Conservation (phyloP, 2,113 vertebrate species). For the Aphelocoma coerulescens region DNA sequence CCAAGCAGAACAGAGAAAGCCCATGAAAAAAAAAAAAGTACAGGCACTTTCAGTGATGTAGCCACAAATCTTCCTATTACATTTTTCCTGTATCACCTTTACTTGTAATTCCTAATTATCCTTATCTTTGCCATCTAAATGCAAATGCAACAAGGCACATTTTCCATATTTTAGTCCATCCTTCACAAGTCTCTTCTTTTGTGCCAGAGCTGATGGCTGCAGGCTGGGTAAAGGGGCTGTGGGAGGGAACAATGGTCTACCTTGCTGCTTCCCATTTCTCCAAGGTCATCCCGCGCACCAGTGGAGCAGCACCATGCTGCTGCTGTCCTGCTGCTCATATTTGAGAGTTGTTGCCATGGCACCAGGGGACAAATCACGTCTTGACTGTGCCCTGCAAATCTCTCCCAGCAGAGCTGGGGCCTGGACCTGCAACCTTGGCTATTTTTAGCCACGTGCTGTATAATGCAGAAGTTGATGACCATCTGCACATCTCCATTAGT, state of each 20-base stretch:
- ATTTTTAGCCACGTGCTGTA: slow-evolving; percentile 35
- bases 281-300: fast-evolving
- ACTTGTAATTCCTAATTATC: not conserved
- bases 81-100: not conserved
- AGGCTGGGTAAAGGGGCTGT: not conserved
- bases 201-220: not conserved
- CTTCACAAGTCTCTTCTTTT: not conserved
- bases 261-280: not conserved
- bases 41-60: not conserved
- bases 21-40: not conserved
- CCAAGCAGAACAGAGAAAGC: not conserved
- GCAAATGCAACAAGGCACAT: not conserved
- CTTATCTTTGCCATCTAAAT: not conserved
- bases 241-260: not conserved
- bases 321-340: not conserved
- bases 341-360: slow-evolving; percentile 38
- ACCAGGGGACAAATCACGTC: not conserved
- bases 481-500: slow-evolving; percentile 45
- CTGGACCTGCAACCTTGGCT: slow-evolving; percentile 17
- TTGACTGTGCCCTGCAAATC: not conserved
- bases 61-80: not conserved
- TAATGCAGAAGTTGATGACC: slow-evolving; percentile 45
- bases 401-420: not conserved
- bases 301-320: not conserved
- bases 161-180: not conserved